phyloP scores from a whole-genome alignment of 2,113 vertebrate species.

The Calidris pygmaea region DNA sequence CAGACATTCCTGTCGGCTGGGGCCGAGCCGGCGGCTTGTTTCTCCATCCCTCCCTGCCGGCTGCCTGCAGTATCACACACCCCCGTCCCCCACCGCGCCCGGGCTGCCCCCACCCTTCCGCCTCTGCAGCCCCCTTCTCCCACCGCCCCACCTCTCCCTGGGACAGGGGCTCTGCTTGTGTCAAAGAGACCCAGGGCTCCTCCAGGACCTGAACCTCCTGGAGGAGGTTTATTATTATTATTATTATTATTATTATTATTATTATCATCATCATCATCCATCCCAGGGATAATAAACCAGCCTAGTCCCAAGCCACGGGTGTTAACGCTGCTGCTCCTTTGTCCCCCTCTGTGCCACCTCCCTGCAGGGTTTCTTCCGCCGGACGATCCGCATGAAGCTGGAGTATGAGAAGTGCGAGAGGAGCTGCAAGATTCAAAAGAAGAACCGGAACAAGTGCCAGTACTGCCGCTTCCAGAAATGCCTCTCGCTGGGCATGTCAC shows the following conservation, averaged over 20 bases:
- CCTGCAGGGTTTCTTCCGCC: constrained; percentile 92
- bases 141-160: neutral
- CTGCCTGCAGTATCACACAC: neutral
- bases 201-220: neutral
- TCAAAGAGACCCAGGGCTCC: neutral
- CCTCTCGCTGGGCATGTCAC: constrained; percentile 95
- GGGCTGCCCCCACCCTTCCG: accelerated
- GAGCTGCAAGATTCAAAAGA: constrained; percentile 96
- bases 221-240: neutral
- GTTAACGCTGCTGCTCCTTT: neutral
- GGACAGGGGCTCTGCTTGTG: neutral
- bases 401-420: constrained; percentile 93
- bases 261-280: neutral
- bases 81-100: accelerated
- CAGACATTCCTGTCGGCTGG: neutral
- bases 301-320: neutral
- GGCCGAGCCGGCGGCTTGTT: neutral
- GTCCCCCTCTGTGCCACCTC: neutral
- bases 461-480: constrained; percentile 99
- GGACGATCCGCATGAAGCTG: constrained; percentile 96
- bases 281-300: neutral
- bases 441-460: constrained; percentile 98
- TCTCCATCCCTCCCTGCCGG: neutral
- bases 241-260: too few relatives aligned
- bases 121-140: neutral